Percentiles rank a stretch among this genome's conserved stretches.
Conservation (phyloP, 2,113 vertebrate genomes). For the Apeltes quadracus region DNA sequence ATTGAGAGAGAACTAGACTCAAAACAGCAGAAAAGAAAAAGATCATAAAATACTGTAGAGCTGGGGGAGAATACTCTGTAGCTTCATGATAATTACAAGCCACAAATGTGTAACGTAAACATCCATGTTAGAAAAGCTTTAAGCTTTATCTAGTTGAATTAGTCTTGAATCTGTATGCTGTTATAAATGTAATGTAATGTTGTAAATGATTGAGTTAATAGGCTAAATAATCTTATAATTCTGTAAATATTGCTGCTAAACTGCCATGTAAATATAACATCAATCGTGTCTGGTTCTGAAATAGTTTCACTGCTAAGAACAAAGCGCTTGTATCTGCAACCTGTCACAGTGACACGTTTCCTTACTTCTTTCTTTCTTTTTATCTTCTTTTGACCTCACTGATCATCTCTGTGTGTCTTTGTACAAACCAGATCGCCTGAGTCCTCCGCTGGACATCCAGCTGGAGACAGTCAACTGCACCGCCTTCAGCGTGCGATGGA, state of each 20-base stretch:
- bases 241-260: not conserved
- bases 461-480: slow-evolving; percentile 92
- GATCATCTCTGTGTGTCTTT: slow-evolving; percentile 45
- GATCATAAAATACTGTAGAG: not conserved
- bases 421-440: slow-evolving; percentile 84
- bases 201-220: not conserved
- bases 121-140: not conserved
- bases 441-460: slow-evolving; percentile 87
- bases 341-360: not conserved
- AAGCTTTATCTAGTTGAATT: not conserved
- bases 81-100: not conserved
- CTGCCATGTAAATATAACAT: not conserved
- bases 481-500: slow-evolving; percentile 89
- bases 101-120: no score
- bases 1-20: not conserved
- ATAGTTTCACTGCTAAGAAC: not conserved
- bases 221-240: not conserved
- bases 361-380: not conserved
- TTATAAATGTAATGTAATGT: not conserved
- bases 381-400: not conserved
- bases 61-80: no score
- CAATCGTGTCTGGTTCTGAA: not conserved
- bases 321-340: not conserved
- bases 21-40: no score
- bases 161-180: not conserved